phyloP scores from a whole-genome alignment of 1,140 invertebrate species.

The Idris sp. region DNA sequence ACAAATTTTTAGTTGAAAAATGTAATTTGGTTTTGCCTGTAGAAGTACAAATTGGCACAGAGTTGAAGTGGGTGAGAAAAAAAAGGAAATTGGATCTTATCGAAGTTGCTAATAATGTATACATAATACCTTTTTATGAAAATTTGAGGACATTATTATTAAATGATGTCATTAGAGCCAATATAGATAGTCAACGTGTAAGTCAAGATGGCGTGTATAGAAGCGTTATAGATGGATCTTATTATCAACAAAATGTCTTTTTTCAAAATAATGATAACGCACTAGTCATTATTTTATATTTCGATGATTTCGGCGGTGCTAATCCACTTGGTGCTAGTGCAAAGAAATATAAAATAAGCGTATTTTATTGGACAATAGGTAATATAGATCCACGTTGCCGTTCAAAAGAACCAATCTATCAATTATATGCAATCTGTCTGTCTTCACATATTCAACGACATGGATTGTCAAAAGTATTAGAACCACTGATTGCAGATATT shows the following conservation, averaged over 20 bases:
- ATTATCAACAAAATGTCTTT: slow-evolving; percentile 1
- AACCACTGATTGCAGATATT: background rate
- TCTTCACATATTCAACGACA: no score
- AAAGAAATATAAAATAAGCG: background rate
- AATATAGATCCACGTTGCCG: background rate
- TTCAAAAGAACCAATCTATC: background rate
- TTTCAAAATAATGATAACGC: background rate
- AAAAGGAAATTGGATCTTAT: no score
- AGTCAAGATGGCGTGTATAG: no score
- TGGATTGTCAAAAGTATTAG: background rate
- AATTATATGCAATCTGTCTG: no score
- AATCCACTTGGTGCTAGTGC: background rate
- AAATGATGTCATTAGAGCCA: no score
- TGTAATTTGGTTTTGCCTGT: slow-evolving; percentile 6
- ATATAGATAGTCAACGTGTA: no score
- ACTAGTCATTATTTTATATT: background rate
- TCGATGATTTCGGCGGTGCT: background rate
- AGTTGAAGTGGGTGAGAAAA: no score
- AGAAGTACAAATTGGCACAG: no score
- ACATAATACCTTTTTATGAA: no score
- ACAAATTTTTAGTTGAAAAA: slow-evolving; percentile 20
- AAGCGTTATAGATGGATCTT: background rate
- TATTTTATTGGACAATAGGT: background rate
- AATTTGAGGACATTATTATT: no score
- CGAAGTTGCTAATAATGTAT: no score